Evolutionary conservation across 2,113 vertebrate species (phyloP), one percentile per base, ranked within the genome.

Genomic region (Toxotes jaculatrix): DNA sequence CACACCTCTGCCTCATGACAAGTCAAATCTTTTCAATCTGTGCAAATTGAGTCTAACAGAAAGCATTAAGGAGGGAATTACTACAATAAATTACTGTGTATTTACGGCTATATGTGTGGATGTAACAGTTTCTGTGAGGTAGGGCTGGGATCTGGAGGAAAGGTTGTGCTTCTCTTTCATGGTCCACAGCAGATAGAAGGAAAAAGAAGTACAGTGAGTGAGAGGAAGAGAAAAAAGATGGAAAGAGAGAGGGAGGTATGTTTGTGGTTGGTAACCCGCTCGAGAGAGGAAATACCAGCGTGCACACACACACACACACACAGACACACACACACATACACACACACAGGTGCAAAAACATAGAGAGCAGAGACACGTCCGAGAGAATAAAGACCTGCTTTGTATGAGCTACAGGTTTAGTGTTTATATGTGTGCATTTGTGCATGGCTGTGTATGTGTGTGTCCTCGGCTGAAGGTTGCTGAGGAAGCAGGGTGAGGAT

Each of bases 221-320:
- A 90, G 88, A 89, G 91, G 87, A 89, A 94, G 89, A 91, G 90
- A 89, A 82, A 87, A 27, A 85, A 84, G 90, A 90, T 82, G 91
- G 90, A 91, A 88, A 90, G 91, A 74, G 80, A 93, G 93, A 93
- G 91, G 77, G 84, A 92, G 88, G 86, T 93, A 94, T 95, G 94
- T 95, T 96, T 96, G 94, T 95, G 95, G 95, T 96, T 92, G 95
- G 91, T 91, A 94, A 89, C 86, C 83, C 83, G 87, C 90, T 89
- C 80, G 83, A 87, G 86, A 88, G 88, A 93, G 94, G 91, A 94
- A 94, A 93, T 93, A 93, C 92, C 92, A 91, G 89, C 70, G 74
- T 86, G 74, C 9, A 8, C 38, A 40, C 38, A 77, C 56, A 83
- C 53, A 67, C 67, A 85, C 74, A 63, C 79, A 82, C 79, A 84